Conservation (phyloP, 1,140 invertebrate genomes). For the Drosophila nikananu region DNA sequence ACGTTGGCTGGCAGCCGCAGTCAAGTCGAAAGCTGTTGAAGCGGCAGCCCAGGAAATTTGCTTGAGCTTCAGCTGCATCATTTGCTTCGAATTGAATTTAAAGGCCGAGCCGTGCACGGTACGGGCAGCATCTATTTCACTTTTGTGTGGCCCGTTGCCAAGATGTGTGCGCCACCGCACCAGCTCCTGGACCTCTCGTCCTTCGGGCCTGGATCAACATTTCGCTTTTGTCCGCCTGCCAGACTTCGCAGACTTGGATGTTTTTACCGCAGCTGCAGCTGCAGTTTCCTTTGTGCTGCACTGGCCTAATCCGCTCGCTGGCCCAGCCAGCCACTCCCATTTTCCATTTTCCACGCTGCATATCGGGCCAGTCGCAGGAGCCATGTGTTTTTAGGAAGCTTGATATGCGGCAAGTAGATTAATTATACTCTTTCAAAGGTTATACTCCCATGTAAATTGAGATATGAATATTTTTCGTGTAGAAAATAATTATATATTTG, state of each 20-base stretch:
- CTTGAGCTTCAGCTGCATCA: slow-evolving; percentile 61
- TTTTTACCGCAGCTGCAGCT: slow-evolving; percentile 49
- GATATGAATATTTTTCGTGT: not conserved
- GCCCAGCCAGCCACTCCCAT: slow-evolving; percentile 50
- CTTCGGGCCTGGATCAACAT: slow-evolving; percentile 66
- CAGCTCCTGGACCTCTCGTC: slow-evolving; percentile 16
- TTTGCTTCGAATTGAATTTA: slow-evolving; percentile 76
- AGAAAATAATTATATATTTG: not conserved
- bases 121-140: slow-evolving; percentile 55
- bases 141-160: slow-evolving; percentile 63
- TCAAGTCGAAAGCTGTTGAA: slow-evolving; percentile 74
- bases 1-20: slow-evolving; percentile 59
- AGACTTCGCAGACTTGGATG: slow-evolving; percentile 35
- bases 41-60: slow-evolving; percentile 56
- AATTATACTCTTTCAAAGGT: slow-evolving; percentile 41
- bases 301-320: slow-evolving; percentile 66
- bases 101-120: slow-evolving; percentile 30
- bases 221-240: slow-evolving; percentile 73
- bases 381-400: slow-evolving; percentile 63
- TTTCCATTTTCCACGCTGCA: slow-evolving; percentile 74
- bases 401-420: slow-evolving; percentile 64
- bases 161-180: slow-evolving; percentile 37
- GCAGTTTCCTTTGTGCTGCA: slow-evolving; percentile 42
- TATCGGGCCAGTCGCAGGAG: slow-evolving; percentile 51
- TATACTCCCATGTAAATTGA: too few species aligned